Evolutionary conservation across 2,797 vertebrate genomes (phyloP).

Genomic region (Synaphobranchus kaupii): DNA sequence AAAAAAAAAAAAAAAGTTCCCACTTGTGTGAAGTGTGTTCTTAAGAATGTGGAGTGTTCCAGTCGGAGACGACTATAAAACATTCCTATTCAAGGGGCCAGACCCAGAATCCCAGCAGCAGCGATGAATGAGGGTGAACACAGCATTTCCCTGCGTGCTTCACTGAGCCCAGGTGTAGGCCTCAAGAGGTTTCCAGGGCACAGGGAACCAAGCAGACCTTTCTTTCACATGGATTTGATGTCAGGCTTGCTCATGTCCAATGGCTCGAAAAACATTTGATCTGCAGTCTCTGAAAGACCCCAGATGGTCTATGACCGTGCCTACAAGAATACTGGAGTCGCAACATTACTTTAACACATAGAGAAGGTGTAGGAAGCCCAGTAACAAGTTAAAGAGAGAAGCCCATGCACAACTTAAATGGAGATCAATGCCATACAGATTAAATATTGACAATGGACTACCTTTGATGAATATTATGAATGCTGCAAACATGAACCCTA

Average conservation of each 20-base stretch:
- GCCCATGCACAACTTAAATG: neutral
- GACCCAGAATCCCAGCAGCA: conserved; percentile 34
- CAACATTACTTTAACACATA: neutral
- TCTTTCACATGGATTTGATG: neutral
- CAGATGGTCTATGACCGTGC: neutral
- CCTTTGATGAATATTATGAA: neutral
- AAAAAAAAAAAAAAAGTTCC: neutral
- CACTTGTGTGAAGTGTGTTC: conserved; percentile 47
- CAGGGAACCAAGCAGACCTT: neutral
- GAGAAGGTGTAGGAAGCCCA: neutral
- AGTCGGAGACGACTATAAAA: conserved; percentile 48
- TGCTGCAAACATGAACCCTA: neutral
- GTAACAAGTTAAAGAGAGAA: neutral
- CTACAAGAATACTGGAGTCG: neutral
- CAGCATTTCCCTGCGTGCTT: conserved; percentile 2
- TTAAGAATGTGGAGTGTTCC: conserved; percentile 50
- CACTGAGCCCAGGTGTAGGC: conserved; percentile 16
- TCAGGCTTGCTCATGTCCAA: neutral
- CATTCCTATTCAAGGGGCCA: conserved; percentile 43
- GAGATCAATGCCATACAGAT: neutral
- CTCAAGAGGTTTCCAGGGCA: neutral
- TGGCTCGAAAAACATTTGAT: neutral
- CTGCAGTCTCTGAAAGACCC: neutral
- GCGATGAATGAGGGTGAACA: neutral
- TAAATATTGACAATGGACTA: neutral